Evolutionary conservation across 2,888 invertebrate species (phyloP).

Genomic region (Petrolisthes cinctipes): DNA sequence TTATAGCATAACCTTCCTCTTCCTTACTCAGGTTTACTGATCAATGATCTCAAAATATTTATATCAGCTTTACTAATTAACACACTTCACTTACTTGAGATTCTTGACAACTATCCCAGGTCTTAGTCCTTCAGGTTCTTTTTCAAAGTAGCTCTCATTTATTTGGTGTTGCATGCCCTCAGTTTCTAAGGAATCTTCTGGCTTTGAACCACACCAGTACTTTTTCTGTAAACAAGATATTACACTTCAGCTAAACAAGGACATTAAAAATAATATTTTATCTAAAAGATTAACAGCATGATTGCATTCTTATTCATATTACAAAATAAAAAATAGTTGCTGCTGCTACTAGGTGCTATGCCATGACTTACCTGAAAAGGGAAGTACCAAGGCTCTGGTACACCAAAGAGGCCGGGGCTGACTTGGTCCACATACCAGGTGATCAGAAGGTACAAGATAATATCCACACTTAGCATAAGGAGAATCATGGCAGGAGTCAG

Average conservation of each 20-base stretch:
- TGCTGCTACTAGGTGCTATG: not conserved
- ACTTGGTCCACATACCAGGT: constrained; percentile 77
- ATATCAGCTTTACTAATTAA: too few relatives aligned
- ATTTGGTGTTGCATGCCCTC: not conserved
- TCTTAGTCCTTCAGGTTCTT: constrained; percentile 32
- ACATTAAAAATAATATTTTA: too few relatives aligned
- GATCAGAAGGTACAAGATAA: constrained; percentile 72
- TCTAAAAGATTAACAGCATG: too few relatives aligned
- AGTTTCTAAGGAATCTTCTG: not conserved
- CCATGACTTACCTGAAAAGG: constrained; percentile 73
- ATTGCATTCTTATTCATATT: too few relatives aligned
- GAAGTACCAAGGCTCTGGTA: constrained; percentile 78
- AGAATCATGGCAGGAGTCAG: constrained; percentile 68
- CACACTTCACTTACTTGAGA: constrained; percentile 31
- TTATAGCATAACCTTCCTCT: too few relatives aligned
- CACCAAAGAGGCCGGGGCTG: constrained; percentile 79
- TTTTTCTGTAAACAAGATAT: constrained; percentile 66
- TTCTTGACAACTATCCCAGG: constrained; percentile 50
- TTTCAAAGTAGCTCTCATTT: constrained; percentile 29
- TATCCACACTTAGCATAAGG: constrained; percentile 73
- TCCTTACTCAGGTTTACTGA: too few relatives aligned
- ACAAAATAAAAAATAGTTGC: too few relatives aligned
- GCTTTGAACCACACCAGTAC: constrained; percentile 72
- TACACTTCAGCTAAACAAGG: too few relatives aligned
- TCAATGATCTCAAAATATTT: too few relatives aligned